phyloP scores from a whole-genome alignment of 2,113 vertebrate genomes.

The Ovis canadensis region DNA sequence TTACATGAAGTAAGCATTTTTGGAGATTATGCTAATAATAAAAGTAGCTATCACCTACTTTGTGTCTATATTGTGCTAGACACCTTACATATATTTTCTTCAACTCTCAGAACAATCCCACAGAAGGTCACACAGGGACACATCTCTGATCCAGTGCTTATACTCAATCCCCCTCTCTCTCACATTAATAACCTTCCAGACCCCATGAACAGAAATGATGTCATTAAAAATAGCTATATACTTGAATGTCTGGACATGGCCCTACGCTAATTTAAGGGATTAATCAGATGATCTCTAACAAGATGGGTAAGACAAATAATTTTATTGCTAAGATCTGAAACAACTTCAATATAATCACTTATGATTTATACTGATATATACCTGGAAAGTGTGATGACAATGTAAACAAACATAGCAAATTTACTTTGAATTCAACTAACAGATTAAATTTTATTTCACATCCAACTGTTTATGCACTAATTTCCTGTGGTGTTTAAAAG shows the following conservation, averaged over 20 bases:
- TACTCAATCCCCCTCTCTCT: fast-evolving
- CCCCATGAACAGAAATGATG: not conserved
- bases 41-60: not conserved
- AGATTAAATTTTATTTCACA: not conserved
- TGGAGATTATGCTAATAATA: not conserved
- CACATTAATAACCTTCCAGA: not conserved
- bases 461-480: not conserved
- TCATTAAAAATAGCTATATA: not conserved
- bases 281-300: not conserved
- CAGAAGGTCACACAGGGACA: not conserved
- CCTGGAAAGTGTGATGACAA: not conserved
- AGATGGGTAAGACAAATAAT: not conserved
- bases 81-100: not conserved
- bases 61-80: not conserved
- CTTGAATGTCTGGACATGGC: not conserved
- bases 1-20: not conserved
- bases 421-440: not conserved
- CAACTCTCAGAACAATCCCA: not conserved
- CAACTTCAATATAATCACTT: not conserved
- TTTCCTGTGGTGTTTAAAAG: not conserved
- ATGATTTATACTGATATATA: not conserved
- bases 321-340: not conserved
- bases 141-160: not conserved
- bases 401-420: not conserved
- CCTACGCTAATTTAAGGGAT: not conserved